Conservation (phyloP, 2,888 invertebrate genomes). For the Sturmia bella region DNA sequence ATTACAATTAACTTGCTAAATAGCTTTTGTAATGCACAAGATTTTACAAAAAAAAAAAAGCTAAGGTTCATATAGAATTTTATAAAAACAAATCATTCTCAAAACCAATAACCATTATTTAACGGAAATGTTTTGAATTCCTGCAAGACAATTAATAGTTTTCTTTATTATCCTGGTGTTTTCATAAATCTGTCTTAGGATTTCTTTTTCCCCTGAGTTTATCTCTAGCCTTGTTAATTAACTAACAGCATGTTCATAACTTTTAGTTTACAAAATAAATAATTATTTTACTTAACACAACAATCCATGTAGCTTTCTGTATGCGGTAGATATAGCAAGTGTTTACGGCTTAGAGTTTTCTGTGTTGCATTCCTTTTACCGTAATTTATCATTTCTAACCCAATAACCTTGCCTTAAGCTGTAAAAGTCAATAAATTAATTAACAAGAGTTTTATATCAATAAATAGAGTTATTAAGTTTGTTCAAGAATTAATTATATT, state of each 20-base stretch:
- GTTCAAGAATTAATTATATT: constrained; percentile 33
- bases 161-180: constrained; percentile 17
- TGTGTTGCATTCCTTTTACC: background rate
- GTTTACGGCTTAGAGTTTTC: background rate
- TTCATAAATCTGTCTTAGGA: constrained; percentile 32
- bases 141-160: constrained; percentile 31
- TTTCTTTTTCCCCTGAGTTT: background rate
- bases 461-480: constrained; percentile 32
- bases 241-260: constrained; percentile 35
- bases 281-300: background rate
- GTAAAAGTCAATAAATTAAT: constrained; percentile 53
- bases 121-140: constrained; percentile 8
- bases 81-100: constrained; percentile 9
- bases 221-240: constrained; percentile 30
- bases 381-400: constrained; percentile 54
- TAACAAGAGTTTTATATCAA: constrained; percentile 48
- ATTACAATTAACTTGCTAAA: constrained; percentile 27
- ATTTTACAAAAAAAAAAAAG: background rate
- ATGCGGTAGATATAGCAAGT: background rate
- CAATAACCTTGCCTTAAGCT: constrained; percentile 46
- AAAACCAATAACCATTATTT: constrained; percentile 44
- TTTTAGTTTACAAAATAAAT: constrained; percentile 21
- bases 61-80: constrained; percentile 4
- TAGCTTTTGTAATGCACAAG: constrained; percentile 2
- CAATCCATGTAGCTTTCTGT: background rate